These are phyloP conservation scores for Semnornis frantzii DNA, from an alignment of 2,113 vertebrate genomes.

Conservation along the genomic window DNA sequence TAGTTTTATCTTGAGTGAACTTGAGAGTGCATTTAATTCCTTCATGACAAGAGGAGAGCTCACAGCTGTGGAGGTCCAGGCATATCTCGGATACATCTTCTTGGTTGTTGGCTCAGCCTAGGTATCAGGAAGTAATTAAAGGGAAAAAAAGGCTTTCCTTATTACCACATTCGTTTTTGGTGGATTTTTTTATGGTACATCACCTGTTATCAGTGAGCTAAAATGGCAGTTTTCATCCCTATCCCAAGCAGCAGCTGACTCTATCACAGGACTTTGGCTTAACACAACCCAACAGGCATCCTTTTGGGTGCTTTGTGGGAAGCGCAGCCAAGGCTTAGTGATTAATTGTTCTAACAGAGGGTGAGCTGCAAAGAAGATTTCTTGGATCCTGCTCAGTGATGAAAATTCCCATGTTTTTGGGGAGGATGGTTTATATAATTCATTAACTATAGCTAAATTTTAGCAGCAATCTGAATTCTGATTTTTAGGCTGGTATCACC, in stretches of 20 bases:
- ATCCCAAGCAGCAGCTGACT: not conserved
- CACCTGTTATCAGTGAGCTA: not conserved
- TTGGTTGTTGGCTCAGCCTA: not conserved
- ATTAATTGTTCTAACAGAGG: not conserved
- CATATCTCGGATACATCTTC: not conserved
- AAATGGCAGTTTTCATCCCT: not conserved
- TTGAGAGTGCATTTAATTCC: not conserved
- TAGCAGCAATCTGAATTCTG: not conserved
- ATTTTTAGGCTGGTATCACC: not conserved
- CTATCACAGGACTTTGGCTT: not conserved
- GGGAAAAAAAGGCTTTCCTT: not conserved
- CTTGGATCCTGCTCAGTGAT: not conserved
- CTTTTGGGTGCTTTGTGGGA: not conserved
- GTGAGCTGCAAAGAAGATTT: not conserved
- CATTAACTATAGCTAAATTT: not conserved
- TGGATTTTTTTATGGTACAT: not conserved
- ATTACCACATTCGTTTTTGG: not conserved
- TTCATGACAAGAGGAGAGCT: not conserved
- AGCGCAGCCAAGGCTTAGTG: not conserved
- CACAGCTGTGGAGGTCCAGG: not conserved
- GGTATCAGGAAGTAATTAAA: not conserved
- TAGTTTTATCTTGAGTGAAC: rapidly evolving
- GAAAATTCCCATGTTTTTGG: not conserved
- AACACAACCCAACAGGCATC: not conserved
- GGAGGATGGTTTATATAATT: not conserved